Evolutionary conservation across 2,797 vertebrate genomes (phyloP), one percentile per base, ranked within the genome.

Genomic region (Brotula barbata): DNA sequence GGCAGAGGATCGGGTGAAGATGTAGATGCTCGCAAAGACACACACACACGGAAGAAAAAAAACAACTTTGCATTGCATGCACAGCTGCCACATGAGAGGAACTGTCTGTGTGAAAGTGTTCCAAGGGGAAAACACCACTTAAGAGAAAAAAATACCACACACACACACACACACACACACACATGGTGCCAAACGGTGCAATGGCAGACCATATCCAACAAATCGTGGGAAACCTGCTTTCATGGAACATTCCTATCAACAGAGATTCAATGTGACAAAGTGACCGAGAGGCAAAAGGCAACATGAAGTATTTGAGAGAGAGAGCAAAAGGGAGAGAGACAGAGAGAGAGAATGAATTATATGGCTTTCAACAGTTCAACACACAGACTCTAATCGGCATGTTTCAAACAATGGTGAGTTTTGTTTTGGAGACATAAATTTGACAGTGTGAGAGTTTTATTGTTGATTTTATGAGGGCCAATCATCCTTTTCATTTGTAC

Each of bases 61-160:
- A 63, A 57, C 15, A 42, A 22, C 44, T 51, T 28, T 10, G 33
- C 4, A 14, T 25, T 25, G 44, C 52, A 66, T 54, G 31, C 22
- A 53, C 46, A 71, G 64, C 73, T 73, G 37, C 70, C 77, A 85
- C 71, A 80, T 74, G 64, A 66, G 59, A 79, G 71, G 68, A 79
- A 80, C 50, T 75, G 63, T 76, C 58, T 5, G 39, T 85, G 37
- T 82, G 70, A 86, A 88, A 84, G 62, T 41, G 61, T 66, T 83
- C 80, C 84, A 78, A 64, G 40, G 46, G 73, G 57, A 81, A 68
- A 76, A 80, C 60, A 63, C 63, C 69, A 62, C 69, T 76, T 58
- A 43, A 76, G 56, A 53, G 39, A 62, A 75, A 68, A 66, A 66
- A 10, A 37, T 22, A 23, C 17, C 58, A 63, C 12, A 51, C 31